A percentile compares a stretch with the other conserved stretches of the same genome.
Evolutionary conservation across 1,140 invertebrate species (phyloP).

Genomic region (Sycophila sp.): DNA sequence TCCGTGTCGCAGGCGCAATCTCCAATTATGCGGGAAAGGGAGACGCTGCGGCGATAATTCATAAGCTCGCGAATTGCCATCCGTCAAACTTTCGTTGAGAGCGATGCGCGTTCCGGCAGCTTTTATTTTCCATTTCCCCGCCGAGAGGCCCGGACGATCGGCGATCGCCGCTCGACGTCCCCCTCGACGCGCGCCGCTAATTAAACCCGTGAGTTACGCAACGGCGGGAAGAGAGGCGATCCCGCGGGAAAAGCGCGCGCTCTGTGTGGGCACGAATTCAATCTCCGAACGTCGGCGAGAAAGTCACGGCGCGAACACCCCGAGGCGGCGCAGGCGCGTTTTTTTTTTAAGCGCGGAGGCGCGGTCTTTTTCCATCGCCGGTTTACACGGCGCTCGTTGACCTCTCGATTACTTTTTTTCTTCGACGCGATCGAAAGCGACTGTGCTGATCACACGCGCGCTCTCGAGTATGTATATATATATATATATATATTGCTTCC

Average conservation of each 20-base stretch:
- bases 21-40: too few species aligned
- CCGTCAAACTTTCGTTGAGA: not conserved
- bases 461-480: too few species aligned
- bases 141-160: too few species aligned
- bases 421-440: slow-evolving; percentile 8
- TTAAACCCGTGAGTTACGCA: too few species aligned
- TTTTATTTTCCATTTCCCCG: not conserved
- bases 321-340: not conserved
- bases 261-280: not conserved
- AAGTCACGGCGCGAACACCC: not conserved
- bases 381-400: not conserved
- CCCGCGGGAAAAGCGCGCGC: not conserved
- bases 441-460: too few species aligned
- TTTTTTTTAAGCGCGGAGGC: not conserved
- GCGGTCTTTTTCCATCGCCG: not conserved
- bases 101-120: not conserved
- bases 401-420: not conserved
- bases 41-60: too few species aligned
- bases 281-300: slow-evolving; percentile 5
- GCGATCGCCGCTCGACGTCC: too few species aligned
- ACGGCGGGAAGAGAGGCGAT: not conserved
- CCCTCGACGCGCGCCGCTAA: not conserved
- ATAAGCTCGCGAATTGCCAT: too few species aligned
- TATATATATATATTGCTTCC: too few species aligned
- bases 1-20: too few species aligned